Conservation (phyloP, 2,113 vertebrate genomes). For the Chloebia gouldiae region DNA sequence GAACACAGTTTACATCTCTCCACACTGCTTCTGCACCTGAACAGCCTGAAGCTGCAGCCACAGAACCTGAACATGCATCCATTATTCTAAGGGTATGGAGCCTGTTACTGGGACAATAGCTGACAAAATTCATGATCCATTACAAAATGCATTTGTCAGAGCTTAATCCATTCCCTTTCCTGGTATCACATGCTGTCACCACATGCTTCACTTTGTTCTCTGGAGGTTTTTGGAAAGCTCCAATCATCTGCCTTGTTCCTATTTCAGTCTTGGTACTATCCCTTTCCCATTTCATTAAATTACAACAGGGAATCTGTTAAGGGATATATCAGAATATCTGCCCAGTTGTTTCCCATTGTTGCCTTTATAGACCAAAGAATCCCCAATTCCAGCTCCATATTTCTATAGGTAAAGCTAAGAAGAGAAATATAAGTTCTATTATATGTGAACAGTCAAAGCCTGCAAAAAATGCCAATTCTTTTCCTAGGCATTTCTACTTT, state of each 20-base stretch:
- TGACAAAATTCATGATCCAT: slow-evolving; percentile 23
- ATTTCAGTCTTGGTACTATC: neutral
- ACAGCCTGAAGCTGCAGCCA: neutral
- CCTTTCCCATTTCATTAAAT: neutral
- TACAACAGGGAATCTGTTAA: neutral
- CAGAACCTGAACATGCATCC: neutral
- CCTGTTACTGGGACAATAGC: neutral
- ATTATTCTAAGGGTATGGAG: neutral
- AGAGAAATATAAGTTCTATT: neutral
- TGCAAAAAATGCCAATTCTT: neutral
- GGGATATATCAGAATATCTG: neutral
- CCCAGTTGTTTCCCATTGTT: neutral
- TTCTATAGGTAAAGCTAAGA: neutral
- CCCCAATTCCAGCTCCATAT: neutral
- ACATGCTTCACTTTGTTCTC: slow-evolving; percentile 8
- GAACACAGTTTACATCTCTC: neutral
- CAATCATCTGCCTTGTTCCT: neutral
- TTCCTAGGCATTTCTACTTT: neutral
- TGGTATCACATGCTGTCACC: neutral
- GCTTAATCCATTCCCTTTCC: neutral
- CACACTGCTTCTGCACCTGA: slow-evolving; percentile 15
- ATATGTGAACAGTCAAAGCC: neutral
- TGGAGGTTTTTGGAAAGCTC: neutral
- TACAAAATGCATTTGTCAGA: neutral
- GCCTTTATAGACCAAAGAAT: neutral